Percentiles rank a stretch among this genome's conserved stretches.
These are phyloP conservation scores for Gastrophysa polygoni DNA, from an alignment of 2,888 invertebrate species.

Conservation along the genomic window DNA sequence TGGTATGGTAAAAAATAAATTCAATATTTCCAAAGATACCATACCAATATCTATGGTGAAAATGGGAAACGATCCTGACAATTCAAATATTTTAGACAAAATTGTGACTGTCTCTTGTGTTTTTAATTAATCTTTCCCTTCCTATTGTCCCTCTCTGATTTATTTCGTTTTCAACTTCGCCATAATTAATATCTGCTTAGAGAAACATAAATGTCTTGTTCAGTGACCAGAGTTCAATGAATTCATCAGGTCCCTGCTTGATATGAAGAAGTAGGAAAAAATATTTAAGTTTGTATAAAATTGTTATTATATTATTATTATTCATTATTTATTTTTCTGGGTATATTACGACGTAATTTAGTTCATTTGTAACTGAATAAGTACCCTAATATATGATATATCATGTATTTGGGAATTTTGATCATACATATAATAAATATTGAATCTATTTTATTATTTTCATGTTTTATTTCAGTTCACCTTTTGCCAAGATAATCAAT, in stretches of 20 bases:
- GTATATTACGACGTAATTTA: too few relatives aligned
- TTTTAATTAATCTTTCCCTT: constrained; percentile 13
- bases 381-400: too few relatives aligned
- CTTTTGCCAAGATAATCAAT: too few relatives aligned
- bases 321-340: neutral
- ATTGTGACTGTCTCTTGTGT: constrained; percentile 8
- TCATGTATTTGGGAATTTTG: neutral
- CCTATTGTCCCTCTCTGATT: constrained; percentile 15
- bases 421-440: neutral
- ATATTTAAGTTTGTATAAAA: neutral
- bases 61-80: constrained; percentile 7
- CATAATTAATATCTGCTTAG: too few relatives aligned
- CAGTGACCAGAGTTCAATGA: too few relatives aligned
- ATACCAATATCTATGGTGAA: constrained; percentile 15
- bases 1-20: constrained; percentile 7
- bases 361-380: neutral
- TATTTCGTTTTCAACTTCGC: neutral
- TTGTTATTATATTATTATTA: neutral
- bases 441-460: neutral
- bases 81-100: constrained; percentile 10
- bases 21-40: constrained; percentile 17
- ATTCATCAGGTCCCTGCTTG: too few relatives aligned
- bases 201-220: too few relatives aligned
- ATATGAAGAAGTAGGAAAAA: neutral
- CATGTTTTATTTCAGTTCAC: neutral